Evolutionary conservation across 1,140 invertebrate species (phyloP).

Genomic region (Pogonognathellus flavescens): DNA sequence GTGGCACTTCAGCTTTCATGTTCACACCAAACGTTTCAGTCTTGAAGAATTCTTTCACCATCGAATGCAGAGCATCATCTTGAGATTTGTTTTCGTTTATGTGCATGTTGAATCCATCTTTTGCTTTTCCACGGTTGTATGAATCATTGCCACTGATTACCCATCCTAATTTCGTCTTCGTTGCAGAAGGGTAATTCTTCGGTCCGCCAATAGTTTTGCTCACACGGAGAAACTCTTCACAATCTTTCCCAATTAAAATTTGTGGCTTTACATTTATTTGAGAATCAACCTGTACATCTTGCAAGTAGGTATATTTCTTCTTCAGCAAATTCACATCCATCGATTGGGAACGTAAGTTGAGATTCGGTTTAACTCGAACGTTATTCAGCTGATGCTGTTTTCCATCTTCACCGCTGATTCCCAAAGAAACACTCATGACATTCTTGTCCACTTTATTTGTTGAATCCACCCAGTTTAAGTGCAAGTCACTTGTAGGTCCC

Average conservation of each 20-base stretch:
- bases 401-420: neutral
- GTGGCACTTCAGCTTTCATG: no score
- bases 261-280: neutral
- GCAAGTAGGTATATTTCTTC: neutral
- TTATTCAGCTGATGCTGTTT: neutral
- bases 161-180: neutral
- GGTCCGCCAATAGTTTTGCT: neutral
- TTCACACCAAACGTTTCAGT: slow-evolving; percentile 52
- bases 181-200: neutral
- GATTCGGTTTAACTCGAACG: neutral
- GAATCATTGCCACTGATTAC: neutral
- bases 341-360: neutral
- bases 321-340: neutral
- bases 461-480: neutral
- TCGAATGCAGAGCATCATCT: neutral
- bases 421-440: neutral
- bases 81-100: neutral
- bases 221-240: neutral
- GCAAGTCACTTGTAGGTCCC: neutral
- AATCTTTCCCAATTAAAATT: neutral
- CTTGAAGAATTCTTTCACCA: slow-evolving; percentile 50
- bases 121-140: no score
- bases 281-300: neutral
- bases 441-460: neutral
- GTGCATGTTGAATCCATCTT: no score